Conservation (phyloP, 2,797 vertebrate species). For the Chaenodraco wilsoni region DNA sequence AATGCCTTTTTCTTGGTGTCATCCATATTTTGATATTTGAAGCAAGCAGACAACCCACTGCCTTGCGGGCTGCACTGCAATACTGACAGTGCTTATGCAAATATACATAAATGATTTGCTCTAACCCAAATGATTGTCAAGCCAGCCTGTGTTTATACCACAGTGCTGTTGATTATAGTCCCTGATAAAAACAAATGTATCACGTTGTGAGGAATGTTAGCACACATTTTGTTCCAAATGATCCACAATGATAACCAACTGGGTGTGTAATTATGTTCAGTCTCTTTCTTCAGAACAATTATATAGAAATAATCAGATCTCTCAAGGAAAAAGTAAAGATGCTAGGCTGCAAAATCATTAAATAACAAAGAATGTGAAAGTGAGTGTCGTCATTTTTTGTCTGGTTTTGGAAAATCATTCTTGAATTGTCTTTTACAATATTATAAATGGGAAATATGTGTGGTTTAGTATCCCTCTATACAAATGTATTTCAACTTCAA, state of each 20-base stretch:
- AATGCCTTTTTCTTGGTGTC: background rate
- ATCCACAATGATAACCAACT: background rate
- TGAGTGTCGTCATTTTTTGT: background rate
- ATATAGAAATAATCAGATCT: background rate
- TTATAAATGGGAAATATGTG: too few relatives aligned
- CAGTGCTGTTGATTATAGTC: too few relatives aligned
- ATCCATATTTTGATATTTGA: constrained; percentile 8
- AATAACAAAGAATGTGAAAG: background rate
- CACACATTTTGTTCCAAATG: background rate
- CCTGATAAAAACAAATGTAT: too few relatives aligned
- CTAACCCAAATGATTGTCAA: constrained; percentile 9
- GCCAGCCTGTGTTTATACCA: background rate
- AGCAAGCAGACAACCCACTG: background rate
- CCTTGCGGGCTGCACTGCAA: background rate
- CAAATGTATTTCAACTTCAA: background rate
- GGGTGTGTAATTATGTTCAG: background rate
- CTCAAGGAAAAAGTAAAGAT: background rate
- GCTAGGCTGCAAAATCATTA: background rate
- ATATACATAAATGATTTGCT: constrained; percentile 21
- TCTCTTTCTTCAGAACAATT: too few relatives aligned
- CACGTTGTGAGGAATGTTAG: background rate
- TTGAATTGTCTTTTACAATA: background rate
- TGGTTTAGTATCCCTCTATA: background rate
- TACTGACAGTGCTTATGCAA: constrained; percentile 19
- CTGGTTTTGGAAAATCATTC: background rate